Evolutionary conservation across 1,140 invertebrate genomes (phyloP).

Genomic region (Zaprionus davidi): DNA sequence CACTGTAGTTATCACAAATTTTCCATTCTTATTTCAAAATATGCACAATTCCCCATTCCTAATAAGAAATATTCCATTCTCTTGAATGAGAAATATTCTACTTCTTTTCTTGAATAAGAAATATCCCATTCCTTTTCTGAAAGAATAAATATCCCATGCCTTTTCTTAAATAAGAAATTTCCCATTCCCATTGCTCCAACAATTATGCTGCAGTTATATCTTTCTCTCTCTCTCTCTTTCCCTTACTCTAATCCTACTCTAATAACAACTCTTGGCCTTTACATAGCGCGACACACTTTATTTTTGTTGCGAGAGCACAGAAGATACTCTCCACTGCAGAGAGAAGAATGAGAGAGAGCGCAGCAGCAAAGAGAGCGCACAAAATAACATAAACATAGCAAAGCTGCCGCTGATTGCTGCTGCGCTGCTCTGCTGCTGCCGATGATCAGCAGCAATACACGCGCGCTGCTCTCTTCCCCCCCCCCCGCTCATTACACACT

Average conservation of each 20-base stretch:
- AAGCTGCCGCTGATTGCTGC: background rate
- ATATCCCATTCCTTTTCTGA: too few relatives aligned
- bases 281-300: constrained; percentile 15
- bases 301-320: constrained; percentile 3
- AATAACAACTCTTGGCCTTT: background rate
- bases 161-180: too few relatives aligned
- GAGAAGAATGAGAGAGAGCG: constrained; percentile 16
- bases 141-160: too few relatives aligned
- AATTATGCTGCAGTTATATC: background rate
- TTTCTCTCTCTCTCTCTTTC: background rate
- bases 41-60: too few relatives aligned
- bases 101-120: too few relatives aligned
- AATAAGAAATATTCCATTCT: too few relatives aligned
- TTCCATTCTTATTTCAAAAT: too few relatives aligned
- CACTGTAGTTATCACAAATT: too few relatives aligned
- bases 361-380: background rate
- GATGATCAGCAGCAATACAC: background rate
- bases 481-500: background rate
- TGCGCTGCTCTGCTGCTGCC: background rate
- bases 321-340: background rate
- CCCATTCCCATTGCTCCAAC: too few relatives aligned
- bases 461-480: background rate
- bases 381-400: constrained; percentile 12
- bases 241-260: background rate
- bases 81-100: too few relatives aligned